Conservation (phyloP, 2,113 vertebrate species). For the Esox niger region DNA sequence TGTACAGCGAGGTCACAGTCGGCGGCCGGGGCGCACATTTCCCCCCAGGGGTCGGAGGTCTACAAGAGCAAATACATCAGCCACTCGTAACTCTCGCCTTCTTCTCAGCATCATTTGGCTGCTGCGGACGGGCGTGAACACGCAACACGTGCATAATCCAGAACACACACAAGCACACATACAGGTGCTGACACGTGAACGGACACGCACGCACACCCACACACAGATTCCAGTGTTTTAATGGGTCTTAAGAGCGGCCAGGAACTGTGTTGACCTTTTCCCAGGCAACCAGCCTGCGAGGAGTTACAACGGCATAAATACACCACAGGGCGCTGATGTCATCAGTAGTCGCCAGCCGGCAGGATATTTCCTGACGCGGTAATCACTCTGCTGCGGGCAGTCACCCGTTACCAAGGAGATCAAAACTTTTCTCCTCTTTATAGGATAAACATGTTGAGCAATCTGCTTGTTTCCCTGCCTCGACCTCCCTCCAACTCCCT, state of each 20-base stretch:
- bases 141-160: not conserved
- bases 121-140: too few species aligned
- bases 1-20: conserved; percentile 39
- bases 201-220: conserved; percentile 11
- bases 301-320: conserved; percentile 52
- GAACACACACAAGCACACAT: not conserved
- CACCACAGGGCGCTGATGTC: conserved; percentile 67
- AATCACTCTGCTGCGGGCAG: conserved; percentile 63
- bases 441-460: conserved; percentile 64
- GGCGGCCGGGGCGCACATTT: not conserved
- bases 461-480: conserved; percentile 31
- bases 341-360: conserved; percentile 57
- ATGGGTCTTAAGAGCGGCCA: conserved; percentile 50
- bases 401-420: conserved; percentile 57
- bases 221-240: conserved; percentile 38
- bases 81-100: not conserved
- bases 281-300: conserved; percentile 45
- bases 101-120: not conserved
- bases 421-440: conserved; percentile 53
- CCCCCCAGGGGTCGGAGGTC: not conserved
- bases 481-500: conserved; percentile 30
- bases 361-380: conserved; percentile 68
- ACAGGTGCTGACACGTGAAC: not conserved
- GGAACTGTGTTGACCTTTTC: conserved; percentile 56
- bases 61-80: not conserved